phyloP scores from a whole-genome alignment of 2,888 invertebrate species.

The Salticus scenicus region DNA sequence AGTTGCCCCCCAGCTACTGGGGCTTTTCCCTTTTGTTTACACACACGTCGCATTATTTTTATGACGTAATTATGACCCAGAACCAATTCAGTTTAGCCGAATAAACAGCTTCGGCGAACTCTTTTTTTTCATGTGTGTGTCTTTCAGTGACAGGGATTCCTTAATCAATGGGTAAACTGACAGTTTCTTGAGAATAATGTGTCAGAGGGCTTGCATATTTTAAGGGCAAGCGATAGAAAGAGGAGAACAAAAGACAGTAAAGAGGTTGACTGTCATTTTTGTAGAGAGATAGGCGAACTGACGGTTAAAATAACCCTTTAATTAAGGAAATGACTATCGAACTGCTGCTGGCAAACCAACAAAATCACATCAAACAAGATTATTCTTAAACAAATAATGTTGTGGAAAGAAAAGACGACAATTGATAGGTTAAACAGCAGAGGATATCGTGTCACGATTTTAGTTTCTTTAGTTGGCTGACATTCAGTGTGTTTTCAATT shows the following conservation, averaged over 20 bases:
- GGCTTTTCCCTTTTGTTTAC: slow-evolving; percentile 52
- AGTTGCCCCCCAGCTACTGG: slow-evolving; percentile 34
- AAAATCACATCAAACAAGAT: slow-evolving; percentile 17
- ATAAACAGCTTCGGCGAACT: slow-evolving; percentile 16
- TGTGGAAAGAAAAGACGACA: neutral
- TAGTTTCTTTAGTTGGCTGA: neutral
- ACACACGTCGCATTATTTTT: slow-evolving; percentile 67
- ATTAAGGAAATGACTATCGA: slow-evolving; percentile 10
- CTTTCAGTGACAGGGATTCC: slow-evolving; percentile 26
- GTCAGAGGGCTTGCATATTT: slow-evolving; percentile 26
- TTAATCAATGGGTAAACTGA: slow-evolving; percentile 60
- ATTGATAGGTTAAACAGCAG: slow-evolving; percentile 8
- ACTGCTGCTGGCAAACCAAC: slow-evolving; percentile 1
- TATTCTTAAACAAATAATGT: slow-evolving; percentile 11
- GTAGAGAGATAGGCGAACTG: neutral
- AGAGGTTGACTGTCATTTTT: neutral
- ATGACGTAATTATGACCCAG: slow-evolving; percentile 62
- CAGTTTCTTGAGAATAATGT: slow-evolving; percentile 24
- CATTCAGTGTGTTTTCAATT: neutral
- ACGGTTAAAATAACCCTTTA: slow-evolving; percentile 2
- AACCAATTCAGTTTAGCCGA: slow-evolving; percentile 29
- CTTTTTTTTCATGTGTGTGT: slow-evolving; percentile 16
- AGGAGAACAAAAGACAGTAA: slow-evolving; percentile 27
- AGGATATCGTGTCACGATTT: neutral
- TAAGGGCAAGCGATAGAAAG: neutral